These are phyloP conservation scores for Limenitis camilla DNA, from an alignment of 2,888 invertebrate genomes.

Conservation along the genomic window DNA sequence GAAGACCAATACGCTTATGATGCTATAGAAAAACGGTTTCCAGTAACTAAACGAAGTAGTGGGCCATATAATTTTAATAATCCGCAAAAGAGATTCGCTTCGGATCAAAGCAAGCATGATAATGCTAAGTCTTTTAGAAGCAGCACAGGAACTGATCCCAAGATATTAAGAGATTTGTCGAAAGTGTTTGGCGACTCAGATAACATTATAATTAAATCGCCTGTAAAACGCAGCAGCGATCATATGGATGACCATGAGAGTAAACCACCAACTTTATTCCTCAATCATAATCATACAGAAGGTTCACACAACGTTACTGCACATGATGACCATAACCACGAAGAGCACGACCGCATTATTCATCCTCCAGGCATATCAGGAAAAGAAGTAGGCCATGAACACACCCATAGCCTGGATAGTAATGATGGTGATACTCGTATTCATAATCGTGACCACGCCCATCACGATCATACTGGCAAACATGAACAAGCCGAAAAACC, in stretches of 20 bases:
- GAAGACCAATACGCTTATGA: constrained; percentile 62
- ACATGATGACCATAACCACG: constrained; percentile 50
- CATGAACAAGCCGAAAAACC: constrained; percentile 53
- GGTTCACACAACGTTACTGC: constrained; percentile 35
- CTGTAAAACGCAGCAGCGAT: constrained; percentile 71
- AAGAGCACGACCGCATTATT: constrained; percentile 38
- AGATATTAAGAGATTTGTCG: constrained; percentile 79
- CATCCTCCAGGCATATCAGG: constrained; percentile 22
- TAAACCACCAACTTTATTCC: constrained; percentile 53
- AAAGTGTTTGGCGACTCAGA: constrained; percentile 77
- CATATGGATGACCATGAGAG: constrained; percentile 50
- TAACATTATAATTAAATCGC: constrained; percentile 57
- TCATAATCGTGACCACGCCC: constrained; percentile 27
- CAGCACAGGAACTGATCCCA: constrained; percentile 78
- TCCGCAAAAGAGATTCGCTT: constrained; percentile 49
- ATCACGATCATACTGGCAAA: constrained; percentile 28
- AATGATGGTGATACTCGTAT: constrained; percentile 18
- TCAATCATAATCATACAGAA: constrained; percentile 45
- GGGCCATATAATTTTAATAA: constrained; percentile 44
- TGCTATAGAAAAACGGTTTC: constrained; percentile 75
- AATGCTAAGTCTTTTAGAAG: constrained; percentile 50
- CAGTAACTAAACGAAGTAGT: constrained; percentile 79
- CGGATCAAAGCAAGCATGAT: constrained; percentile 49
- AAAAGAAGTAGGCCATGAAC: constrained; percentile 30
- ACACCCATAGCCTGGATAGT: constrained; percentile 31